Conservation (phyloP, 2,797 vertebrate genomes). For the Cossypha caffra region DNA sequence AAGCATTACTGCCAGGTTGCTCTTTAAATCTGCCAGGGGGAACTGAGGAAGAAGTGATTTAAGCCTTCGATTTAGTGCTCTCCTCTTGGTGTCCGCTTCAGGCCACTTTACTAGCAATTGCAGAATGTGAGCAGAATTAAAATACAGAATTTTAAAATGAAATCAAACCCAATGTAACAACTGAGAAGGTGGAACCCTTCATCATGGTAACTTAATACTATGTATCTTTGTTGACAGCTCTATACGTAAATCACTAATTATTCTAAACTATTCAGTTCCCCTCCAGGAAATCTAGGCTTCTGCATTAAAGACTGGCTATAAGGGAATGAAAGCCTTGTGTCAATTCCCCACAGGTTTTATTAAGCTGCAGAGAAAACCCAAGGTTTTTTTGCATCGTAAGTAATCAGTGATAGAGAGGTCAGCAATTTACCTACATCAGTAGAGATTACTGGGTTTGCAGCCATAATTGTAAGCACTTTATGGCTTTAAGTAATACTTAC, state of each 20-base stretch:
- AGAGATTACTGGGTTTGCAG: not conserved
- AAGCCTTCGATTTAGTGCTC: conserved; percentile 70
- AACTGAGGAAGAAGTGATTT: conserved; percentile 75
- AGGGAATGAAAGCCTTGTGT: not conserved
- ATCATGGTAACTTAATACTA: conserved; percentile 1
- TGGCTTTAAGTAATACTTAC: not conserved
- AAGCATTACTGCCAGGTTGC: conserved; percentile 64
- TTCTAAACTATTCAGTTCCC: conserved; percentile 22
- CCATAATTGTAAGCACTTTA: not conserved
- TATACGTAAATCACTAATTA: conserved; percentile 52
- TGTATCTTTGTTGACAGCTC: conserved; percentile 40
- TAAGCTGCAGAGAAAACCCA: conserved; percentile 9
- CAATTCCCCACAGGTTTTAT: conserved; percentile 47
- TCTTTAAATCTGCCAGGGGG: conserved; percentile 74
- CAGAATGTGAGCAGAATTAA: conserved; percentile 70
- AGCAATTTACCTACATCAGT: conserved; percentile 27
- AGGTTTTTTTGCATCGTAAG: not conserved
- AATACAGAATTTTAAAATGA: conserved; percentile 32
- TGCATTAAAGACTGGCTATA: conserved; percentile 52
- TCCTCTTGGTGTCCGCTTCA: conserved; percentile 66
- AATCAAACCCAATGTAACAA: conserved; percentile 6
- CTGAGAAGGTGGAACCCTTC: not conserved
- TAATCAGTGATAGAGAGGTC: conserved; percentile 13
- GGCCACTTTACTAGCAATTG: conserved; percentile 56
- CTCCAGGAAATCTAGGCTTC: conserved; percentile 24